Evolutionary conservation across 2,888 invertebrate species (phyloP).

Genomic region (Idaea aversata): DNA sequence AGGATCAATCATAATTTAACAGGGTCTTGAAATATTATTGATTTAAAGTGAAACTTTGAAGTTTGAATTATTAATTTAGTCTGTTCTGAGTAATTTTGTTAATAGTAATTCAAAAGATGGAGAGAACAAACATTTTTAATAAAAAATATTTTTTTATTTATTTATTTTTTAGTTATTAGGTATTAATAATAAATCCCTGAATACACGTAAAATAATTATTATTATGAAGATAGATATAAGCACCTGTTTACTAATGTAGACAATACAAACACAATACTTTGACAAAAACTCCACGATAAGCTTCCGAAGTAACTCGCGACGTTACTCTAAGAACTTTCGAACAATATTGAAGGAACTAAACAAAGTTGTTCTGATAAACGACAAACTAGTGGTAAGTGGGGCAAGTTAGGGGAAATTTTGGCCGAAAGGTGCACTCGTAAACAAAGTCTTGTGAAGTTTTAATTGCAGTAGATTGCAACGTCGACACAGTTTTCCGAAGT

Average conservation of each 20-base stretch:
- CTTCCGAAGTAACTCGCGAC: slow-evolving; percentile 34
- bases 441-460: slow-evolving; percentile 68
- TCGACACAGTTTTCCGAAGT: slow-evolving; percentile 41
- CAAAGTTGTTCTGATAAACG: slow-evolving; percentile 54
- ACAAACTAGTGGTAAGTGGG: slow-evolving; percentile 42
- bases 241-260: neutral
- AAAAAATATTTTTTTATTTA: too few species aligned
- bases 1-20: slow-evolving; percentile 28
- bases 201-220: too few species aligned
- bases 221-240: too few species aligned
- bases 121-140: too few species aligned
- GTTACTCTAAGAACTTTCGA: slow-evolving; percentile 52
- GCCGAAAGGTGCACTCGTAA: slow-evolving; percentile 71
- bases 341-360: slow-evolving; percentile 48
- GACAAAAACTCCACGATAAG: slow-evolving; percentile 11
- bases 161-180: too few species aligned
- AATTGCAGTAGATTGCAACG: slow-evolving; percentile 67
- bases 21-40: slow-evolving; percentile 15
- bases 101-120: too few species aligned
- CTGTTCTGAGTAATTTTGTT: too few species aligned
- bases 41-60: slow-evolving; percentile 2
- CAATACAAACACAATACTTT: slow-evolving; percentile 17
- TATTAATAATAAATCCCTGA: too few species aligned
- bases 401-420: slow-evolving; percentile 54
- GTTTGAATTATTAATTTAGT: neutral